Conservation (phyloP, 2,888 invertebrate species). For the Drosophila paranaensis region DNA sequence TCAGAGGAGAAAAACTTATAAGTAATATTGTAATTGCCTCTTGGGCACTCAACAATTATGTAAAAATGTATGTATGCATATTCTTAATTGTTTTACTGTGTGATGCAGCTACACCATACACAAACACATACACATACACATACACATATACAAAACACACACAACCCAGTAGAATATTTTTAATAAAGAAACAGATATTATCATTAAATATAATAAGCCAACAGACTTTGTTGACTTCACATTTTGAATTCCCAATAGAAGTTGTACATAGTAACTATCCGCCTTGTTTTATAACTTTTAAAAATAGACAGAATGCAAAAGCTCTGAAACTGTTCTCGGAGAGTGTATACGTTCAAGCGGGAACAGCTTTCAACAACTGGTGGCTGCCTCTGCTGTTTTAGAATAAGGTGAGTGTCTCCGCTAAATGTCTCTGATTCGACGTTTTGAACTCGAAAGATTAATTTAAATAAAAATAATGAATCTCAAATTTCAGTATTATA, state of each 20-base stretch:
- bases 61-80: slow-evolving; percentile 32
- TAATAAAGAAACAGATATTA: slow-evolving; percentile 60
- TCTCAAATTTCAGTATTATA: no score
- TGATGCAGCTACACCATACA: slow-evolving; percentile 28
- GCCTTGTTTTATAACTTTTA: not conserved
- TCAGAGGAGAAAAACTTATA: slow-evolving; percentile 47
- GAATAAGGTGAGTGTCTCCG: not conserved
- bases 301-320: not conserved
- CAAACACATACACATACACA: slow-evolving; percentile 22
- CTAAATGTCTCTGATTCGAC: not conserved
- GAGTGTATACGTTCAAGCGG: not conserved
- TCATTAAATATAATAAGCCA: not conserved
- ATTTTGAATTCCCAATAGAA: not conserved
- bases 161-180: slow-evolving; percentile 58
- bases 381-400: slow-evolving; percentile 1
- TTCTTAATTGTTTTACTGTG: slow-evolving; percentile 43
- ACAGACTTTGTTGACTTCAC: not conserved
- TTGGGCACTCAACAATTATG: slow-evolving; percentile 10
- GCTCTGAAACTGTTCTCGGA: not conserved
- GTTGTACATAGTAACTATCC: not conserved
- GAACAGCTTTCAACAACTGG: not conserved
- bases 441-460: no score
- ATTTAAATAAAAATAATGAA: no score
- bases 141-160: slow-evolving; percentile 18
- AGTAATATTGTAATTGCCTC: slow-evolving; percentile 15